phyloP scores from a whole-genome alignment of 2,888 invertebrate genomes.

The Dryobota labecula region DNA sequence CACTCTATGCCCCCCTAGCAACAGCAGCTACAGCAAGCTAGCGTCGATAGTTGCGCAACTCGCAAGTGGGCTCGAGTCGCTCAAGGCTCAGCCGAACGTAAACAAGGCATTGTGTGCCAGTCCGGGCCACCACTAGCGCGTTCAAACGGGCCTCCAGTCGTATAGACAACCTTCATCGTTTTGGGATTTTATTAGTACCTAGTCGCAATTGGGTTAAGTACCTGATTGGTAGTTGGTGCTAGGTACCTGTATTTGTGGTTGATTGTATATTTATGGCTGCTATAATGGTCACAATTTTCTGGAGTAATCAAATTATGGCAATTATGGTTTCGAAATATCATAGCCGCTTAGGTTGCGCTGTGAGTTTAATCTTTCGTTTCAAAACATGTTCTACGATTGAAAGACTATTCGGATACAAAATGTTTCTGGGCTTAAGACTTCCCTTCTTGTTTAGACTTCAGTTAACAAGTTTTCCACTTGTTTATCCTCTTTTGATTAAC shows the following conservation, averaged over 20 bases:
- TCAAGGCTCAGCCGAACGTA: slow-evolving; percentile 78
- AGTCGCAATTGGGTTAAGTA: slow-evolving; percentile 47
- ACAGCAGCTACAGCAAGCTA: slow-evolving; percentile 78
- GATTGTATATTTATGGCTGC: slow-evolving; percentile 41
- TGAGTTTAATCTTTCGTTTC: slow-evolving; percentile 21
- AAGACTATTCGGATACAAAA: neutral
- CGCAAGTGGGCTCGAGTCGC: slow-evolving; percentile 78
- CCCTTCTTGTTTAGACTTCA: slow-evolving; percentile 31
- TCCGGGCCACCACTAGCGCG: slow-evolving; percentile 36
- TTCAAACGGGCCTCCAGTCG: slow-evolving; percentile 38
- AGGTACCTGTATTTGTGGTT: slow-evolving; percentile 25
- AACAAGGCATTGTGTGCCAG: slow-evolving; percentile 74
- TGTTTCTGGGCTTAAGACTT: slow-evolving; percentile 3
- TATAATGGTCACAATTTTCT: slow-evolving; percentile 49
- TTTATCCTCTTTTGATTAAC: slow-evolving; percentile 51
- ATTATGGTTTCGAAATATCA: slow-evolving; percentile 49
- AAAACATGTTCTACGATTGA: neutral
- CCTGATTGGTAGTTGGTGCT: slow-evolving; percentile 15
- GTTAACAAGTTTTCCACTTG: slow-evolving; percentile 37
- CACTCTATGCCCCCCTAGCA: slow-evolving; percentile 79
- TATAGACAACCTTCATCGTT: slow-evolving; percentile 50
- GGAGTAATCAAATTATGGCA: slow-evolving; percentile 50
- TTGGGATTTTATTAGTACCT: slow-evolving; percentile 50
- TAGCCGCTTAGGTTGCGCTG: slow-evolving; percentile 1
- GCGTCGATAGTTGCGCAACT: slow-evolving; percentile 80